These are phyloP conservation scores for Tanytarsus gracilentus DNA, from an alignment of 2,888 invertebrate genomes.

Conservation along the genomic window DNA sequence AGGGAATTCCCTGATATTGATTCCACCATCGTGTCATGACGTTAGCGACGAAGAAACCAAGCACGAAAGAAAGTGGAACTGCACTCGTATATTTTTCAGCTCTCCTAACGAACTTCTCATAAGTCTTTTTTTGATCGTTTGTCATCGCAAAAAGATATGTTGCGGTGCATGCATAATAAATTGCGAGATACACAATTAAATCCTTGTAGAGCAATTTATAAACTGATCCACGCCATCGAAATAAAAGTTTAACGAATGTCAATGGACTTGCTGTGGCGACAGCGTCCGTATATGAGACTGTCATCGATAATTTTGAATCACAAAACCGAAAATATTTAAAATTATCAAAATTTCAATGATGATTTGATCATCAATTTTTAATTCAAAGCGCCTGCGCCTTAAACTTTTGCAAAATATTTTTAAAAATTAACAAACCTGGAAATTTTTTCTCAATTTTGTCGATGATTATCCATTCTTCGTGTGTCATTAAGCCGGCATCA, in stretches of 20 bases:
- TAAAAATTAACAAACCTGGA: too few species aligned
- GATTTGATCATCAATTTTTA: too few species aligned
- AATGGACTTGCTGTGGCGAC: not conserved
- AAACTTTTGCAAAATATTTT: too few species aligned
- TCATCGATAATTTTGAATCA: too few species aligned
- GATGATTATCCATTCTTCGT: too few species aligned
- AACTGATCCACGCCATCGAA: slow-evolving; percentile 6
- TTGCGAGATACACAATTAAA: not conserved
- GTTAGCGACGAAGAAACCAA: slow-evolving; percentile 11
- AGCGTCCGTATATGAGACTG: not conserved
- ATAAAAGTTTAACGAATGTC: not conserved
- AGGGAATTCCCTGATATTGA: slow-evolving; percentile 43
- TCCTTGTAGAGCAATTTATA: slow-evolving; percentile 9
- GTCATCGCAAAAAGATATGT: not conserved
- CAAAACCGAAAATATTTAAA: too few species aligned
- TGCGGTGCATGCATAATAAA: not conserved
- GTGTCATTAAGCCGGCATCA: too few species aligned
- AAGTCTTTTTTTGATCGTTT: not conserved
- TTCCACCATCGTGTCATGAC: slow-evolving; percentile 19
- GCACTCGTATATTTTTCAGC: not conserved
- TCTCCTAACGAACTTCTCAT: not conserved
- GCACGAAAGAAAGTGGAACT: slow-evolving; percentile 8
- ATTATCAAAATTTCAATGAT: too few species aligned
- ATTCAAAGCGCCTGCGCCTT: too few species aligned
- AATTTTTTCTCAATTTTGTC: too few species aligned